These are phyloP conservation scores for Archegozetes longisetosus DNA, from an alignment of 1,140 invertebrate species.

Conservation along the genomic window DNA sequence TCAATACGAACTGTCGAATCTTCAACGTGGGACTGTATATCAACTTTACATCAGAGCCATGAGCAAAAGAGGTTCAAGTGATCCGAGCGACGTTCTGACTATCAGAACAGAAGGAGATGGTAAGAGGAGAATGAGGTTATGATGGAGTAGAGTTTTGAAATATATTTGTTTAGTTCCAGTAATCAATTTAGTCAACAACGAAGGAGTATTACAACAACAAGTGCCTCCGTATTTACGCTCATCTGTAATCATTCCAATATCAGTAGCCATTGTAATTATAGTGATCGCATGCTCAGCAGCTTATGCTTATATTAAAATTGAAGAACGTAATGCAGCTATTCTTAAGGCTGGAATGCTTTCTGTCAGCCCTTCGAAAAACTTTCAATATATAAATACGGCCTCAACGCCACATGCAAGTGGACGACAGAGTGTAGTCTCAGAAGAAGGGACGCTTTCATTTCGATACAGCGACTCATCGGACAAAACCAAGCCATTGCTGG, in stretches of 20 bases:
- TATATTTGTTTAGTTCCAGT: not conserved
- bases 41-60: constrained; percentile 20
- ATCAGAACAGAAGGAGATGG: constrained; percentile 23
- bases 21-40: constrained; percentile 21
- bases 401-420: not conserved
- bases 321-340: constrained; percentile 16
- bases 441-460: constrained; percentile 14
- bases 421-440: constrained; percentile 11
- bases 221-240: constrained; percentile 20
- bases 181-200: too few relatives aligned
- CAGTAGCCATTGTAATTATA: constrained; percentile 20
- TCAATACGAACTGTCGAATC: constrained; percentile 17
- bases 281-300: constrained; percentile 20
- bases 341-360: constrained; percentile 5
- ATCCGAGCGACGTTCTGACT: constrained; percentile 21
- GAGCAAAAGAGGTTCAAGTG: constrained; percentile 19
- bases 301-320: constrained; percentile 21
- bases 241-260: constrained; percentile 19
- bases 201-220: too few relatives aligned
- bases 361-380: constrained; percentile 13
- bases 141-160: not conserved
- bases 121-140: constrained; percentile 4
- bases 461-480: constrained; percentile 13
- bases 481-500: constrained; percentile 11
- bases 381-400: constrained; percentile 12